Base-by-base conservation (phyloP, 1,140 invertebrate species). In the Proctacanthus coquilletti region DNA sequence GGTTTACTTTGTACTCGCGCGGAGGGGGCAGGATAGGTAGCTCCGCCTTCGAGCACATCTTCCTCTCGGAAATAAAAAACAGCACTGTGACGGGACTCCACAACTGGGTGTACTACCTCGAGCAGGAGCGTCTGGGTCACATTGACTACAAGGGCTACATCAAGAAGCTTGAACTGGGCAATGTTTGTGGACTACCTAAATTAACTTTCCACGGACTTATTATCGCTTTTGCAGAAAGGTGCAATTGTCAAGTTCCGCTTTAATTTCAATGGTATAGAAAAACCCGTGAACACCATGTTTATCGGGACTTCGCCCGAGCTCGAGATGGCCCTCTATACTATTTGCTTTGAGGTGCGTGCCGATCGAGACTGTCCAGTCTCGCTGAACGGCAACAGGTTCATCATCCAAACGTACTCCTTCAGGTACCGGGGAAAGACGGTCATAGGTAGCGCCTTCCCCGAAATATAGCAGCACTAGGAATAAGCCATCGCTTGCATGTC, bases 231-330 rank as follows among this genome's bases (percentile, higher is more conserved):
- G 37, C 64, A 84, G 78, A 84, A 84, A 71, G 80, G 77, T 32
- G 69, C 69, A 18, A 69, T 86, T n/a, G 23, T 87, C 9, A 86
- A 87, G 55, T 53, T 79, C 13, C 77, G 80, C 39, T 80, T 85
- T 43, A 72, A 68, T 23, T 83, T 84, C 63, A 71, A 77, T 51
- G 72, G 72, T 0, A 59, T 74, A 2, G 68, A 76, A 38, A 93
- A 92, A 56, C 77, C 79, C 1, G 75, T 81, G 0, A 77, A 78
- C 18, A 72, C 74, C 2, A 70, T 92, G 62, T 89, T 93, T 49
- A 69, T 94, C 41, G 89, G 89, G 17, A 91, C 85, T 3, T 89
- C 85, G 41, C 91, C 89, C 0, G 91, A 94, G 65, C 69, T 94
- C 45, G 89, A 95, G 64, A 75, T 96, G 60, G 81, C 87, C 13